These are phyloP conservation scores for Agrilus cyanescens DNA, from an alignment of 2,888 invertebrate species.

Conservation along the genomic window DNA sequence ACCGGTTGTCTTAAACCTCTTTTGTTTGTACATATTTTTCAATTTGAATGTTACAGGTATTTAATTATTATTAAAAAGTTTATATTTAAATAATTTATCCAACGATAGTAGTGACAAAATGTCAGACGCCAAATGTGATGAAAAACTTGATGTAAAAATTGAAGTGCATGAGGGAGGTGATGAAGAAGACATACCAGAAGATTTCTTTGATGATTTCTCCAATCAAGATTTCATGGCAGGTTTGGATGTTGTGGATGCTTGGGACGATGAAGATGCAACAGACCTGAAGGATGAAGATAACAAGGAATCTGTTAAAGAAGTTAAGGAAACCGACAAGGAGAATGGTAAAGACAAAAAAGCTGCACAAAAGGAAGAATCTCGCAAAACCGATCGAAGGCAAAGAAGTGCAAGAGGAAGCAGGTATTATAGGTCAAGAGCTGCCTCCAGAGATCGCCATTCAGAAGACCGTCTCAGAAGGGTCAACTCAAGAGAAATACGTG, in stretches of 20 bases:
- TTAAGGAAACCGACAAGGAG: neutral
- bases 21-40: too few relatives aligned
- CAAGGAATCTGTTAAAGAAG: constrained; percentile 1
- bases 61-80: too few relatives aligned
- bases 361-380: neutral
- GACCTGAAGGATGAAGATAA: neutral
- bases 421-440: neutral
- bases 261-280: constrained; percentile 22
- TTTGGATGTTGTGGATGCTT: constrained; percentile 33
- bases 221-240: constrained; percentile 36
- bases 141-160: neutral
- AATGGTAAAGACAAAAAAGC: neutral
- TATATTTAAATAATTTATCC: too few relatives aligned
- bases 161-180: constrained; percentile 8
- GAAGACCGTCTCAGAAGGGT: neutral
- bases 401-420: neutral
- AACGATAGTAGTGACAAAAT: too few relatives aligned
- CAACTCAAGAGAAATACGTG: neutral
- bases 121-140: too few relatives aligned
- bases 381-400: neutral
- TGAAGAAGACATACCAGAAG: constrained; percentile 32
- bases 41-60: too few relatives aligned
- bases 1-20: too few relatives aligned
- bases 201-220: constrained; percentile 35
- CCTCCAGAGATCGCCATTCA: neutral